A percentile compares a stretch with the other conserved stretches of the same genome.
Conservation (phyloP, 2,113 vertebrate genomes). For the Apteryx owenii region DNA sequence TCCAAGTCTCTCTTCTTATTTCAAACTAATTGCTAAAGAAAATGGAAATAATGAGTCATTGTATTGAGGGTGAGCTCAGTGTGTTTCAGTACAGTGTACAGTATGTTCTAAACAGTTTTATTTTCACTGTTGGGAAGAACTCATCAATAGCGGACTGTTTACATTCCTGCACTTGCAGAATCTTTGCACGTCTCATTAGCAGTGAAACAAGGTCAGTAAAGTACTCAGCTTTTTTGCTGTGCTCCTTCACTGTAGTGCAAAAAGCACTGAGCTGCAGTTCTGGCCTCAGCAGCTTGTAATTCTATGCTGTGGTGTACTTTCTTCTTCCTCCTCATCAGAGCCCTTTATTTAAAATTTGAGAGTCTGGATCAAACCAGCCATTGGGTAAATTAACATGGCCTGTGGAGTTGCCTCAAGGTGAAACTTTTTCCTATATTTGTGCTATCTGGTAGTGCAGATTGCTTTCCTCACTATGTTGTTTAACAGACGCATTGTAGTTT, state of each 20-base stretch:
- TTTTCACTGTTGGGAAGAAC: background rate
- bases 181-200: constrained; percentile 32
- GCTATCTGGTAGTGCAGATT: background rate
- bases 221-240: background rate
- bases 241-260: background rate
- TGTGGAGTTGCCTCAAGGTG: background rate
- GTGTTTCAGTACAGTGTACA: background rate
- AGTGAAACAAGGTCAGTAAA: constrained; percentile 46
- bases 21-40: background rate
- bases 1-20: background rate
- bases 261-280: background rate
- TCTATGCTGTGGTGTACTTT: background rate
- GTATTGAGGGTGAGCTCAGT: background rate
- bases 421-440: background rate
- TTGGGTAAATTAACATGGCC: background rate
- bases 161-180: constrained; percentile 36
- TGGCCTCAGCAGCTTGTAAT: background rate
- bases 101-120: background rate
- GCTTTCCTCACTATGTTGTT: background rate
- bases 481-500: background rate
- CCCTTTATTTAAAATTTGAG: background rate
- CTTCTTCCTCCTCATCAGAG: background rate
- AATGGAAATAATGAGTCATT: background rate
- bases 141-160: background rate
- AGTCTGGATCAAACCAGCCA: background rate